Conservation (phyloP, 2,888 invertebrate species). For the Leptinotarsa rubiginosa region DNA sequence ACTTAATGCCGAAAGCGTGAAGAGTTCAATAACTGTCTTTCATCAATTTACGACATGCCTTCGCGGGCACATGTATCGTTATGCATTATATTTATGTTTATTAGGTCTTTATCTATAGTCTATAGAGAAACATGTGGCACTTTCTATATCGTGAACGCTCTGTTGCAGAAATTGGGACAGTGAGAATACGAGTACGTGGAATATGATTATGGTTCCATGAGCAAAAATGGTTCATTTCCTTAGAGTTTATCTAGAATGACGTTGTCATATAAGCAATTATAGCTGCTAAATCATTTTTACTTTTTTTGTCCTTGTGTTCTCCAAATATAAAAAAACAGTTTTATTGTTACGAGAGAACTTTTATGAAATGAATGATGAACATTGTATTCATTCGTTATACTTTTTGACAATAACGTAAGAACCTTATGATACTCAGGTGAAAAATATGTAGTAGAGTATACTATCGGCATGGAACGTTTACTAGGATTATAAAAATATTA, state of each 20-base stretch:
- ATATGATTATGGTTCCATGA: constrained; percentile 15
- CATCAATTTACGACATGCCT: constrained; percentile 34
- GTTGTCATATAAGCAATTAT: no score
- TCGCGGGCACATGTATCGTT: constrained; percentile 21
- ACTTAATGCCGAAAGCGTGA: constrained; percentile 31
- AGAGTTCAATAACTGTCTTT: constrained; percentile 33
- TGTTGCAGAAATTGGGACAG: constrained; percentile 28
- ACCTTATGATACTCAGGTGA: no score
- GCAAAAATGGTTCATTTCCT: background rate
- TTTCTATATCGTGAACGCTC: constrained; percentile 39
- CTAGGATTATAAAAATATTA: no score
- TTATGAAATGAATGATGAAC: no score
- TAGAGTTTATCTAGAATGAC: background rate
- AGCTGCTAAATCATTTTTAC: no score
- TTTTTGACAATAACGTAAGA: no score
- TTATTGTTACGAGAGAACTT: no score
- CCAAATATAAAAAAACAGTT: no score
- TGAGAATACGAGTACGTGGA: constrained; percentile 26
- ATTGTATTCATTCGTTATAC: no score
- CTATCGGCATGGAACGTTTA: no score
- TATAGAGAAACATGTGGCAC: constrained; percentile 24
- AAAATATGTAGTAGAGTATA: no score
- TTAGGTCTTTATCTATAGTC: constrained; percentile 34
- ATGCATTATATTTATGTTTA: constrained; percentile 38
- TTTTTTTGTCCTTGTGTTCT: no score